phyloP scores from a whole-genome alignment of 2,888 invertebrate genomes.

The Perizoma affinitatum region DNA sequence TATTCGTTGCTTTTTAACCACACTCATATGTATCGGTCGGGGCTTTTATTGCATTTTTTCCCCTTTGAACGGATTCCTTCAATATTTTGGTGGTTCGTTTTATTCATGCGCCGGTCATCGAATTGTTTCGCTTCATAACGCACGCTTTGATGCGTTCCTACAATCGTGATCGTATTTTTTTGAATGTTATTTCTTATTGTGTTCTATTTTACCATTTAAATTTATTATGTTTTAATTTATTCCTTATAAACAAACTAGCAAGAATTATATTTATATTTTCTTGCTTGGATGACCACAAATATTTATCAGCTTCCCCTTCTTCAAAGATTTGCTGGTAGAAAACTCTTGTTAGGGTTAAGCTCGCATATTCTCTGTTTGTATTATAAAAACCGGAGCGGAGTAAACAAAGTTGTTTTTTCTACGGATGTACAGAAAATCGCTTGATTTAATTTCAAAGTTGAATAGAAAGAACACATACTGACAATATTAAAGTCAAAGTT shows the following conservation, averaged over 20 bases:
- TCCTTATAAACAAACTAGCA: no score
- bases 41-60: conserved; percentile 82
- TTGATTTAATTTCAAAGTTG: conserved; percentile 24
- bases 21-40: conserved; percentile 77
- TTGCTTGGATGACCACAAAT: no score
- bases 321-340: not conserved
- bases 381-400: no score
- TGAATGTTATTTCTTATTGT: conserved; percentile 20
- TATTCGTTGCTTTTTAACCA: conserved; percentile 83
- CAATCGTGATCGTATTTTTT: conserved; percentile 43
- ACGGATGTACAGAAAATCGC: not conserved
- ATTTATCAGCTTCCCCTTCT: not conserved
- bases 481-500: no score
- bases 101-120: conserved; percentile 80
- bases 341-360: no score
- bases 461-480: conserved; percentile 14
- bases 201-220: conserved; percentile 3
- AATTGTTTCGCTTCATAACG: conserved; percentile 79
- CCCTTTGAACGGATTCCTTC: conserved; percentile 83
- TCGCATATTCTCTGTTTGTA: no score
- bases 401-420: not conserved
- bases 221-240: no score
- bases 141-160: conserved; percentile 64
- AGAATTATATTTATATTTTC: no score
- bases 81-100: conserved; percentile 82